These are phyloP conservation scores for Rhodeus uyekii DNA, from an alignment of 2,797 vertebrate species.

Conservation along the genomic window DNA sequence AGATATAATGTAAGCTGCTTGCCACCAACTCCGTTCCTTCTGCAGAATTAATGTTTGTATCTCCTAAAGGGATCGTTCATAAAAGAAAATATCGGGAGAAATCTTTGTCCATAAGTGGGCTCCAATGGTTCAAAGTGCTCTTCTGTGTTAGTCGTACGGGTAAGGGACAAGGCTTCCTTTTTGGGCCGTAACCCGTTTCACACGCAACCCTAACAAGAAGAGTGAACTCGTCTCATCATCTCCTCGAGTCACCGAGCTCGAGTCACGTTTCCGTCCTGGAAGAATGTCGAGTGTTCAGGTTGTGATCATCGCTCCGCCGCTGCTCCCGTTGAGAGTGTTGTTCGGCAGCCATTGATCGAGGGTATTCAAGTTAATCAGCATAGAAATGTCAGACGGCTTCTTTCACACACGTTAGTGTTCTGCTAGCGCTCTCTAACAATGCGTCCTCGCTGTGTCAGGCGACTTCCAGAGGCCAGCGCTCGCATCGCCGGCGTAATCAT, in stretches of 20 bases:
- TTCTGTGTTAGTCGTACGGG: too few species aligned
- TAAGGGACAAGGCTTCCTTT: too few species aligned
- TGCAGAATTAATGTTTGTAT: background rate
- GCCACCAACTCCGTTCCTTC: background rate
- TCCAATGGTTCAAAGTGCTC: too few species aligned
- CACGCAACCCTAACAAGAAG: too few species aligned
- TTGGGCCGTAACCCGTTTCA: too few species aligned
- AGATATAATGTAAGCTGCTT: background rate
- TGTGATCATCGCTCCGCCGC: conserved; percentile 27
- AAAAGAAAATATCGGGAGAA: background rate
- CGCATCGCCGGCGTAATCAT: conserved; percentile 68
- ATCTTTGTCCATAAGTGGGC: background rate
- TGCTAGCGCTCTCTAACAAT: conserved; percentile 39
- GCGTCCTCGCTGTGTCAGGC: conserved; percentile 47
- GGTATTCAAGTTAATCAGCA: conserved; percentile 42
- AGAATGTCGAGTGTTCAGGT: conserved; percentile 4
- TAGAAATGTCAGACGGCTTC: conserved; percentile 41
- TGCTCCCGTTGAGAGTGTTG: conserved; percentile 28
- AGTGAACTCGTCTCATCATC: too few species aligned
- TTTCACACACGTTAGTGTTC: conserved; percentile 35
- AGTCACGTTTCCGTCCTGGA: too few species aligned
- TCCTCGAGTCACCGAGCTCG: too few species aligned
- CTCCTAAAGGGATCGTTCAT: background rate
- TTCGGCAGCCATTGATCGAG: conserved; percentile 3
- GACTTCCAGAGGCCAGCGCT: conserved; percentile 63